Base-by-base conservation (phyloP, 1,140 invertebrate species). In the Charaxes varanes region DNA sequence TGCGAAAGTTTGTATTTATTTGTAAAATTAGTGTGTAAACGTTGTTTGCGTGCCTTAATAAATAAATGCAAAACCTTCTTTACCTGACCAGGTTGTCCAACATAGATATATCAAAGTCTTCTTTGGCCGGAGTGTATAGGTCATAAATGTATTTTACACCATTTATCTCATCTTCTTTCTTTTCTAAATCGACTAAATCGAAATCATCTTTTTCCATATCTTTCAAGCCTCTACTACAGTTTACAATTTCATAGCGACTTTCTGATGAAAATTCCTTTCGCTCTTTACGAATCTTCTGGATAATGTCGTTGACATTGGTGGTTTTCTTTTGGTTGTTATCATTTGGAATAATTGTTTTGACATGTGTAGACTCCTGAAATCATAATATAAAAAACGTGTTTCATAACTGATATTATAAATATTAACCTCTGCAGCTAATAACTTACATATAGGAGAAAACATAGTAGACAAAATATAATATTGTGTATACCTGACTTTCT, bases 41-140 rank as follows among this genome's bases (percentile, higher is more conserved):
- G n/a, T n/a, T n/a, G n/a, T n/a, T n/a, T n/a, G n/a, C n/a, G n/a
- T n/a, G n/a, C n/a, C n/a, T n/a, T n/a, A 30, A 23, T 15, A 10
- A 6, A 6, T 1, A n/a, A 12, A 12, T 26, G 12, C 6, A 12
- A 14, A 14, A 18, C 4, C 16, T 31, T 22, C 22, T 32, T 17
- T 31, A 87, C 86, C 85, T 80, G 18, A 86, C 73, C 43, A 86
- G 61, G 61, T 86, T 82, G 61, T 86, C 81, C 30, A 87, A 56
- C 68, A 86, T 79, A 3, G 70, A 68, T 21, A 87, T 77, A 54
- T 85, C 76, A 67, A 87, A 85, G 45, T 86, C 84, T 59, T 85
- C 68, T 34, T 84, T 84, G 27, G 71, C 69, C 15, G 84, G 68
- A 7, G 84, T 85, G 47, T 88, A 88, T 17, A 88, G 59, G 63